These are phyloP conservation scores for Novumbra hubbsi DNA, from an alignment of 2,797 vertebrate genomes.

Conservation along the genomic window DNA sequence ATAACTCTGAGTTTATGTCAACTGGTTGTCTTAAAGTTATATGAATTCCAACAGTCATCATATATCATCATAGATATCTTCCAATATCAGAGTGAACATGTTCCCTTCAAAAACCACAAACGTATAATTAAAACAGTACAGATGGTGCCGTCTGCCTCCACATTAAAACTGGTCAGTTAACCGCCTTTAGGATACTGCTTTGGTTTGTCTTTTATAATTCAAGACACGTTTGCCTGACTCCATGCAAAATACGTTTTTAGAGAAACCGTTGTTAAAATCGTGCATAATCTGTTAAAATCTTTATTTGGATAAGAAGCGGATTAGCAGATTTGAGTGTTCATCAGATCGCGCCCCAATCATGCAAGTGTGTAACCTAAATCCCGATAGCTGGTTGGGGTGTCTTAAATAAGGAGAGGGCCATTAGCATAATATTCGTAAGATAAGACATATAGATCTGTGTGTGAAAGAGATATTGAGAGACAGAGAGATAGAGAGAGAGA, in stretches of 20 bases:
- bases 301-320: constrained; percentile 33
- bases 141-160: neutral
- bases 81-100: neutral
- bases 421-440: neutral
- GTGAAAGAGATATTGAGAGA: neutral
- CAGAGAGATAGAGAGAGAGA: constrained; percentile 28
- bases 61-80: neutral
- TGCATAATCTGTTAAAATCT: constrained; percentile 26
- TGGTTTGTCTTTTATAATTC: too few species aligned
- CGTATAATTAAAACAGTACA: neutral
- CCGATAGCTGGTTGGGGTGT: constrained; percentile 58
- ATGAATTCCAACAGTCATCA: neutral
- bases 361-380: constrained; percentile 40
- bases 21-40: neutral
- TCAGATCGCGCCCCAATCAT: constrained; percentile 10
- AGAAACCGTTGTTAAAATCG: too few species aligned
- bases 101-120: constrained; percentile 3
- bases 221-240: too few species aligned
- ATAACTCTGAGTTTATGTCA: neutral
- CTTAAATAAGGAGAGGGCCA: constrained; percentile 18
- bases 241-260: neutral
- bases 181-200: neutral
- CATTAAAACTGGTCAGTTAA: constrained; percentile 21
- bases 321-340: constrained; percentile 22
- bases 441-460: neutral